Conservation (phyloP, 2,797 vertebrate species). For the Eupleurogrammus muticus region DNA sequence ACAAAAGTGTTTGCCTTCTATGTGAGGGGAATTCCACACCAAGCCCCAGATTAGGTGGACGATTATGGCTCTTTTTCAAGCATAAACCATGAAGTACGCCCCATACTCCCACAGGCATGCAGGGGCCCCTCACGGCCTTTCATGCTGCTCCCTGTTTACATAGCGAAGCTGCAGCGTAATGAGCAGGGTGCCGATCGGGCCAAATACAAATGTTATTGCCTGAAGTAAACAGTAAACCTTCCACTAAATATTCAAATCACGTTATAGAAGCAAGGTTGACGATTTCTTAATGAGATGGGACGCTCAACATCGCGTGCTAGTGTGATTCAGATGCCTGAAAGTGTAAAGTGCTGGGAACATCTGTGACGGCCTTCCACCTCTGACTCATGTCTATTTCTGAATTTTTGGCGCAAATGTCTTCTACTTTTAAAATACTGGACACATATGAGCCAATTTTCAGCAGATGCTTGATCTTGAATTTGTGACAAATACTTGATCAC, state of each 20-base stretch:
- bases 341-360: constrained; percentile 20
- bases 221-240: constrained; percentile 22
- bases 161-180: constrained; percentile 56
- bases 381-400: constrained; percentile 8
- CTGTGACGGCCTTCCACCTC: constrained; percentile 12
- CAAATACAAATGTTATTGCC: constrained; percentile 60
- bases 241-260: constrained; percentile 25
- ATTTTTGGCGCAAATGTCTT: background rate
- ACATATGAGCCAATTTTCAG: background rate
- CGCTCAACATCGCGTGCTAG: background rate
- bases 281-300: constrained; percentile 14
- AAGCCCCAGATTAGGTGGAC: constrained; percentile 74
- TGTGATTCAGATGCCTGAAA: too few species aligned
- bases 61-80: constrained; percentile 76
- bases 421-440: background rate
- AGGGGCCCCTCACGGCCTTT: constrained; percentile 71
- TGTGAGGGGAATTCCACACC: constrained; percentile 72
- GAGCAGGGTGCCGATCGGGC: constrained; percentile 41
- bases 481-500: constrained; percentile 2
- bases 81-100: constrained; percentile 75
- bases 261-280: constrained; percentile 15
- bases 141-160: constrained; percentile 76
- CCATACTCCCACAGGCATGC: constrained; percentile 75
- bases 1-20: constrained; percentile 24
- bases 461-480: background rate